Base-by-base conservation (phyloP, 92 coral and sea anemone species). In the Nematostella vectensis region DNA sequence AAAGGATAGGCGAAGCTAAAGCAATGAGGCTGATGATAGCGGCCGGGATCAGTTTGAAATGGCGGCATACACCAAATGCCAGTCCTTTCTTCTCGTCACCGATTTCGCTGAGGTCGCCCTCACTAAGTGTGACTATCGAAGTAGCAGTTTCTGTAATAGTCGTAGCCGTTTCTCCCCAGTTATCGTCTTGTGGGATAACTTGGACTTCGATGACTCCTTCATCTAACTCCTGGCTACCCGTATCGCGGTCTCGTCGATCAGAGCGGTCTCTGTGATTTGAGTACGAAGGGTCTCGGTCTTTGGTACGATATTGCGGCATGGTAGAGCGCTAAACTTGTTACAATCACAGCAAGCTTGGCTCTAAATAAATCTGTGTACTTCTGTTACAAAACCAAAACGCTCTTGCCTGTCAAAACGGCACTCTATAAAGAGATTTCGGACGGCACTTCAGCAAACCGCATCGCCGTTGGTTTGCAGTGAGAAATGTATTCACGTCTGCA, bases 91-190 rank as follows among this genome's bases (percentile, higher is more conserved):
- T 78, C 12, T 66, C 87, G 58, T 91, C 77, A 0, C 81, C 96
- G 25, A 83, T 71, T 6, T 91, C 98, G 59, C 98, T 91, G 29
- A 91, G 45, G 39, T 88, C 88, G 20, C 77, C 87, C 22, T 91
- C 98, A 49, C 98, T 91, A 19, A 89, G 68, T n/a, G 96, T 91
- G 0, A 87, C 95, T 19, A 91, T 78, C 18, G 98, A 91, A 0
- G 98, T 91, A 22, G 96, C 98, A 13, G 98, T 91, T 78, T 89
- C 97, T 1, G 98, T 91, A 15, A 91, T 87, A 8, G 96, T 85
- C 0, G 98, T 91, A 24, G 98, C 98, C 51, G 98, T 91, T 57
- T 91, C 98, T 10, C 98, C 98, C 98, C 98, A 91, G 57, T 91
- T 87, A 58, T 91, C 98, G 43, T 91, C 98, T 64, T 91, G 98